A percentile compares a stretch with the other conserved stretches of the same genome.
Conservation (phyloP, 2,888 invertebrate species). For the Zonitis immaculata region DNA sequence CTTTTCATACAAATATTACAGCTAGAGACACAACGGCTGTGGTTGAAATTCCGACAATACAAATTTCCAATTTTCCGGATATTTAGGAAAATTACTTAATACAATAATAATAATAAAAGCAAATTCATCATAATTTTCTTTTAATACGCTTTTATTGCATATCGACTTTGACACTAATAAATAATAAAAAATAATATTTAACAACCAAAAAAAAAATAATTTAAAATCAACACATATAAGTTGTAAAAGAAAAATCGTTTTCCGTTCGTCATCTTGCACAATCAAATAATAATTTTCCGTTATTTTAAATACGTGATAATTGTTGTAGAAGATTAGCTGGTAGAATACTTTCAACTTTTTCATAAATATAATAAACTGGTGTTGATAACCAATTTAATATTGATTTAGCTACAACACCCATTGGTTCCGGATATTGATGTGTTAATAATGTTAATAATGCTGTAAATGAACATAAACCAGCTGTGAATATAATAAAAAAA, state of each 20-base stretch:
- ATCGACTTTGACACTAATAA: neutral
- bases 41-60: no score
- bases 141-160: neutral
- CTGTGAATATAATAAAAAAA: constrained; percentile 88
- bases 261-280: no score
- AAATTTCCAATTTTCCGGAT: no score
- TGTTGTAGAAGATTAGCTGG: constrained; percentile 78
- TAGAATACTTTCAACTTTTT: constrained; percentile 74
- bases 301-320: constrained; percentile 62
- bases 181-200: neutral
- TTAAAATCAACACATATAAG: neutral
- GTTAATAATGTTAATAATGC: constrained; percentile 82
- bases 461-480: constrained; percentile 87
- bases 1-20: no score
- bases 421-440: constrained; percentile 87
- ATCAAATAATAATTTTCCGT: no score
- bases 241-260: no score
- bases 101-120: no score
- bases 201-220: neutral
- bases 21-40: no score
- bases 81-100: no score
- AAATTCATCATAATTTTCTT: no score
- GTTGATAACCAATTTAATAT: constrained; percentile 74
- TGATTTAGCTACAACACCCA: constrained; percentile 77
- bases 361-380: constrained; percentile 75